phyloP scores from a whole-genome alignment of 92 coral and sea anemone species.

The Siderastrea radians region DNA sequence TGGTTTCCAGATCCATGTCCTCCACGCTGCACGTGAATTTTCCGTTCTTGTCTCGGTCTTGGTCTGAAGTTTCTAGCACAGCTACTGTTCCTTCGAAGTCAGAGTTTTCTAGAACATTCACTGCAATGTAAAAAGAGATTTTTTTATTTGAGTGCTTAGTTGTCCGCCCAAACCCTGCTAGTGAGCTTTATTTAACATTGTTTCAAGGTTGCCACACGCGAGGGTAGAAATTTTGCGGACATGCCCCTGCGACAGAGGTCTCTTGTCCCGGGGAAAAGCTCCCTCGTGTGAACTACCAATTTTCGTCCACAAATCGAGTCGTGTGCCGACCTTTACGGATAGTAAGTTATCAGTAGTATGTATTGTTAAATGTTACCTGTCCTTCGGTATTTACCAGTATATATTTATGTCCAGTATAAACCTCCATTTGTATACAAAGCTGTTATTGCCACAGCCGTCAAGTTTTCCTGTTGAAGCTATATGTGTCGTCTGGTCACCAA shows the following conservation, averaged over 20 bases:
- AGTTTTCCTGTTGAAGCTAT: neutral
- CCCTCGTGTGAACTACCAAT: too few relatives aligned
- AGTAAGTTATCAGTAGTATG: neutral
- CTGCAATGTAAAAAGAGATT: constrained; percentile 41
- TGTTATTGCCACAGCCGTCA: neutral
- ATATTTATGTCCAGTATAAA: neutral
- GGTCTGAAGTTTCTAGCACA: constrained; percentile 78
- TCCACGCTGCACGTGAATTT: constrained; percentile 86
- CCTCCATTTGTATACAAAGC: neutral
- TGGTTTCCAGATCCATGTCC: constrained; percentile 86
- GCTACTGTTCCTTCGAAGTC: constrained; percentile 77
- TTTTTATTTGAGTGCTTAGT: neutral
- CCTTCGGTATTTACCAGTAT: neutral
- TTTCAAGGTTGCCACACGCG: too few relatives aligned
- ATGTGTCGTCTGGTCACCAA: neutral
- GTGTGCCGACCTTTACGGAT: neutral
- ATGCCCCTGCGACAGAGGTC: too few relatives aligned
- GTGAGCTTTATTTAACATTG: too few relatives aligned
- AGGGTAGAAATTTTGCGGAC: too few relatives aligned
- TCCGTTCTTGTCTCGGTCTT: constrained; percentile 85
- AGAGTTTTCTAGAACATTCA: constrained; percentile 73
- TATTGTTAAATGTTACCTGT: neutral
- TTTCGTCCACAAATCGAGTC: too few relatives aligned
- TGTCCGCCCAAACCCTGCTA: neutral
- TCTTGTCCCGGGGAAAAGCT: too few relatives aligned